Evolutionary conservation across 2,888 invertebrate genomes (phyloP).

Genomic region (Bugulina stolonifera): DNA sequence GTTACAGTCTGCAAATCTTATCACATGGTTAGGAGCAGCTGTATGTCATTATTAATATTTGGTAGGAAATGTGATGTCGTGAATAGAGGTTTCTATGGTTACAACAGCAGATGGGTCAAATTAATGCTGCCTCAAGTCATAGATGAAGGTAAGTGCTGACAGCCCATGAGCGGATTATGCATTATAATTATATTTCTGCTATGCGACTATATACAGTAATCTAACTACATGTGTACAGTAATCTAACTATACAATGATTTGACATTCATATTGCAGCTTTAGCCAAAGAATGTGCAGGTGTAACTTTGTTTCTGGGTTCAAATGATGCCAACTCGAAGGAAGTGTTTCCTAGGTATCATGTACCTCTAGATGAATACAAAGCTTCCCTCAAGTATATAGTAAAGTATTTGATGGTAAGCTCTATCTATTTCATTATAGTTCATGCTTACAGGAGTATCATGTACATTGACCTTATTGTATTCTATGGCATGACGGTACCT

Average conservation of each 20-base stretch:
- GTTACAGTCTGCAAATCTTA: no score
- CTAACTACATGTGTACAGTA: no score
- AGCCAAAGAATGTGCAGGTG: conserved; percentile 36
- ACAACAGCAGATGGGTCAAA: conserved; percentile 45
- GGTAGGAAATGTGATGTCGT: conserved; percentile 50
- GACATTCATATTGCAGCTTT: conserved; percentile 30
- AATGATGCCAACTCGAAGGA: conserved; percentile 44
- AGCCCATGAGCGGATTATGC: no score
- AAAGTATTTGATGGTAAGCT: background rate
- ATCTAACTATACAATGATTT: no score
- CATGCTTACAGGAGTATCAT: no score
- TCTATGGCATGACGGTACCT: no score
- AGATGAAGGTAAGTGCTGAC: conserved; percentile 28
- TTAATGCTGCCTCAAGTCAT: conserved; percentile 41
- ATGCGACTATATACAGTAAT: no score
- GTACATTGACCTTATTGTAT: no score
- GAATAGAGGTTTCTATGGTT: conserved; percentile 51
- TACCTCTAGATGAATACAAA: conserved; percentile 45
- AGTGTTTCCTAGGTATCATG: conserved; percentile 42
- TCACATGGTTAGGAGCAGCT: no score
- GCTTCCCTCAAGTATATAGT: conserved; percentile 36
- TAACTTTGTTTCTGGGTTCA: conserved; percentile 47
- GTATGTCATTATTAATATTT: no score
- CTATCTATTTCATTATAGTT: no score
- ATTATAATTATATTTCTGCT: no score